Conservation (phyloP, 2,888 invertebrate species). For the Drosophila falleni region DNA sequence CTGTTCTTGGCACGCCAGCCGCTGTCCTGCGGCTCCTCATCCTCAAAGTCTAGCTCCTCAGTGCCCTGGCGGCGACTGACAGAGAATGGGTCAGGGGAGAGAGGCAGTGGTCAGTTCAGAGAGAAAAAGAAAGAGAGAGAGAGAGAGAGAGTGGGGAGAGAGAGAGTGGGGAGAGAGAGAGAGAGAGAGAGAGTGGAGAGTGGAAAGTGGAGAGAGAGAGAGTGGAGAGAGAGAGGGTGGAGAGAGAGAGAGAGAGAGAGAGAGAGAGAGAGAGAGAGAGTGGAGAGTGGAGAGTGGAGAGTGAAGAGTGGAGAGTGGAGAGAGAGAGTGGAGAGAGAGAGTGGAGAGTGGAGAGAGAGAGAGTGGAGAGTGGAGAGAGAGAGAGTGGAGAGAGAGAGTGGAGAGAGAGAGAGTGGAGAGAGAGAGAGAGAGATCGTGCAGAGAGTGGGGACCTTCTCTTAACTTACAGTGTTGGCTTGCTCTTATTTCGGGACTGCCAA, state of each 20-base stretch:
- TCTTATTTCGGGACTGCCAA: conserved; percentile 68
- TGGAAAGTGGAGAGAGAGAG: too few species aligned
- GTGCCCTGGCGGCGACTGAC: conserved; percentile 77
- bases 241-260: too few species aligned
- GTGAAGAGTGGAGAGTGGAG: too few species aligned
- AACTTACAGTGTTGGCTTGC: conserved; percentile 72
- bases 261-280: too few species aligned
- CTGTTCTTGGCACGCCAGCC: conserved; percentile 65
- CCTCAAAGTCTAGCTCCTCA: conserved; percentile 76
- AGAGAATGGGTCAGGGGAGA: conserved; percentile 7
- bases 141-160: background rate
- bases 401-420: background rate
- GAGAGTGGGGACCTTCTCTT: conserved; percentile 9
- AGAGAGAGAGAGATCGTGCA: too few species aligned
- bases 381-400: background rate
- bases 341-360: background rate
- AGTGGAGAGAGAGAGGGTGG: background rate
- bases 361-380: background rate
- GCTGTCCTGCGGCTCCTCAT: conserved; percentile 56
- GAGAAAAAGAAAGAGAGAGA: too few species aligned
- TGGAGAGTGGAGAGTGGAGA: background rate
- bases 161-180: too few species aligned
- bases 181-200: background rate
- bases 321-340: too few species aligned
- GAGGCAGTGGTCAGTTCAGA: background rate